Evolutionary conservation across 23 tunicate species (phyloP), one percentile per base, ranked within the genome.

Genomic region (Oikopleura albicans): DNA sequence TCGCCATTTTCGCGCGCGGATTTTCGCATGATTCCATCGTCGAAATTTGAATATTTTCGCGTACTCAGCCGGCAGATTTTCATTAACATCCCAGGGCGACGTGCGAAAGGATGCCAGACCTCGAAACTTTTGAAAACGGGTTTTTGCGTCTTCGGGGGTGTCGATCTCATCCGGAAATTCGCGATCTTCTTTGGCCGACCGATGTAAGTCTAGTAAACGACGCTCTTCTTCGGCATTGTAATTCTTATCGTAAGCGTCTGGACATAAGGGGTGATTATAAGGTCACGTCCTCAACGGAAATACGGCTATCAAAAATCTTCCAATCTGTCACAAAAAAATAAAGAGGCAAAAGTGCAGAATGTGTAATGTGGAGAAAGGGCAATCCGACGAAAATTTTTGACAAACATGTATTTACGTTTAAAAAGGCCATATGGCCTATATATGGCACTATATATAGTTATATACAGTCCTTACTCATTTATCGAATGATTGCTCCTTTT

Each of bases 111-210:
- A 88, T 31, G 89, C 83, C 39, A 93, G 84, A 1, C 98, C 98
- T 33, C 98, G 84, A 76, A 88, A 93, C 66, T 87, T 88, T 76
- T 88, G 91, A 49, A 93, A 93, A 71, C 97, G 84, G 0, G 98
- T 92, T 35, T 89, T 86, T 39, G 84, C 75, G 83, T 86, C 87
- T 12, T 76, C 34, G 0, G 98, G 98, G 0, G 98, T 93, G 56
- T 93, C 98, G 38, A 93, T 57, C 76, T 93, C 98, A 71, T 93
- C 98, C 1, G 98, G 98, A 57, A 93, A 93, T 89, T 76, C 84
- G 76, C 88, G 86, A 40, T 93, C 84, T 39, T 85, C 84, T 71
- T 91, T 84, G 79, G 85, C 95, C 37, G 86, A 91, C 38, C 91
- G 75, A 86, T 86, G 88, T 16, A 86, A 75, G 38, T 75, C 57